Conservation (phyloP, 2,797 vertebrate species). For the Bucorvus abyssinicus region DNA sequence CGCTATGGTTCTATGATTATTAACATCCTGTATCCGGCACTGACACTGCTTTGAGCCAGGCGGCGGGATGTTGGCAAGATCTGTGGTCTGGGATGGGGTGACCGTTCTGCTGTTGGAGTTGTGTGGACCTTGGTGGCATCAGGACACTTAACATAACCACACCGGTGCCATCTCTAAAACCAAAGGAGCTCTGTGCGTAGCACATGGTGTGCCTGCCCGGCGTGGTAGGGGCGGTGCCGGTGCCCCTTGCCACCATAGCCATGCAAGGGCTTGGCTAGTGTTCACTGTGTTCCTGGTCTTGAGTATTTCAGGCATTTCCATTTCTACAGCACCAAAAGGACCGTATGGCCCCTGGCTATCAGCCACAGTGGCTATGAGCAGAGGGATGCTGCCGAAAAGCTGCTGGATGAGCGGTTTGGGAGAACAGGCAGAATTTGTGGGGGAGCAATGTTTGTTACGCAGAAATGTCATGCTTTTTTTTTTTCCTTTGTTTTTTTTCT, state of each 20-base stretch:
- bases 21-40: not conserved
- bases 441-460: not conserved
- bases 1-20: not conserved
- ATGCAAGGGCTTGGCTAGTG: not conserved
- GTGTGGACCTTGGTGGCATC: not conserved
- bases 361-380: not conserved
- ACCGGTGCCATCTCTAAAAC: fast-evolving
- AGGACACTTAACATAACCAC: no score
- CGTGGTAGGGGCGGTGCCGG: fast-evolving
- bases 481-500: not conserved
- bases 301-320: not conserved
- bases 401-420: not conserved
- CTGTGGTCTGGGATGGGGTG: not conserved
- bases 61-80: not conserved
- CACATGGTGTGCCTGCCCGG: fast-evolving
- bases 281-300: not conserved
- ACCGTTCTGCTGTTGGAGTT: fast-evolving
- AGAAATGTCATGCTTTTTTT: not conserved
- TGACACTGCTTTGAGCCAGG: not conserved
- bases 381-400: not conserved
- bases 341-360: fast-evolving
- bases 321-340: not conserved
- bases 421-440: not conserved
- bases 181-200: not conserved
- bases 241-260: not conserved